phyloP scores from a whole-genome alignment of 2,888 invertebrate genomes.

The Drosophila macrospina region DNA sequence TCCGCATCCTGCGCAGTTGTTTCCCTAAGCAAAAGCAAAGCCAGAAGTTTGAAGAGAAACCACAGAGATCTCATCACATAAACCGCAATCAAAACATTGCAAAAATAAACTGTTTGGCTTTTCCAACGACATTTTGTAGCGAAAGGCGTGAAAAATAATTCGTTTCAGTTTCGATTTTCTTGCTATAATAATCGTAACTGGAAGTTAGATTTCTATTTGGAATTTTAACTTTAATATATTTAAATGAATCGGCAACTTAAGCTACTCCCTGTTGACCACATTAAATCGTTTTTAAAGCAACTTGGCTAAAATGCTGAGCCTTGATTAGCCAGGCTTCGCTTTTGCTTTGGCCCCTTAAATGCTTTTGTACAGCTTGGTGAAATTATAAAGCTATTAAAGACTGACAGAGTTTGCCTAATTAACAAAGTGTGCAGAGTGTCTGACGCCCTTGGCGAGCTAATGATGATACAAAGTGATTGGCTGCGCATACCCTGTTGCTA shows the following conservation, averaged over 20 bases:
- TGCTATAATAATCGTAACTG: not conserved
- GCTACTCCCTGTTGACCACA: conserved; percentile 4
- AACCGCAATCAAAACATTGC: not conserved
- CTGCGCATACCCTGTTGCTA: conserved; percentile 27
- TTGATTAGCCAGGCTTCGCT: conserved; percentile 6
- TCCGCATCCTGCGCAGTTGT: no score
- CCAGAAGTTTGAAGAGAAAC: not conserved
- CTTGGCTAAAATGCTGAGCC: conserved; percentile 14
- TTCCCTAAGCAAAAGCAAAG: not conserved
- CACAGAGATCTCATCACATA: conserved; percentile 11
- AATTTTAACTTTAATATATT: not conserved
- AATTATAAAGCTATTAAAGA: conserved; percentile 56
- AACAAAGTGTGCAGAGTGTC: conserved; percentile 45
- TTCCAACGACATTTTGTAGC: not conserved
- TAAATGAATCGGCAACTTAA: conserved; percentile 2
- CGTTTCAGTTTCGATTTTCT: not conserved
- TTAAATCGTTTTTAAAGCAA: conserved; percentile 11
- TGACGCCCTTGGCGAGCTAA: conserved; percentile 39
- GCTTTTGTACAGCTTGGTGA: not conserved
- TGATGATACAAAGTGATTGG: conserved; percentile 40
- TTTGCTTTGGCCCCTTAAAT: conserved; percentile 7
- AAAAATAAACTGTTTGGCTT: not conserved
- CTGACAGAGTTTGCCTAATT: conserved; percentile 55
- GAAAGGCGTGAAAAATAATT: conserved; percentile 9
- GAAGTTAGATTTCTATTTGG: not conserved